Evolutionary conservation across 2,797 vertebrate genomes (phyloP), one percentile per base, ranked within the genome.

Genomic region (Chelon auratus): DNA sequence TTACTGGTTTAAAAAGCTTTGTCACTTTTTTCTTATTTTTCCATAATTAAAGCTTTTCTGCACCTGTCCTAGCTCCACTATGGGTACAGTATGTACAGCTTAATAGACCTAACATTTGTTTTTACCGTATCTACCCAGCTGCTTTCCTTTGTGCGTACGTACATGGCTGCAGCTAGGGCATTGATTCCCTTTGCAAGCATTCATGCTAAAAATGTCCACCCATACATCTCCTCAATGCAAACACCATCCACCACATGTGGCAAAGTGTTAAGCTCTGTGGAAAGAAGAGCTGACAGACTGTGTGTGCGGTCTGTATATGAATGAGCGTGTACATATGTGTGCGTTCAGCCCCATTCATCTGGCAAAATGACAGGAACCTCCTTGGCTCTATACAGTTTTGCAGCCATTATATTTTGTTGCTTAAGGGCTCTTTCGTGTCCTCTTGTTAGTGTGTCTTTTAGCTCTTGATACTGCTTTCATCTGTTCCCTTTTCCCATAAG

Each of bases 301-400:
- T 48, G 48, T 40, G 24, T 62, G 56, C 43, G 54, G 47, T 52
- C 8, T 5, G 24, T 61, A 36, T 53, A 7, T 52, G 17, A 33
- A 20, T 40, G 12, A 18, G 45, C 4, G 45, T 9, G n/a, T 20
- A 15, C n/a, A 37, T 72, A 20, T 5, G 11, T 10, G 42, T 72
- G 36, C 8, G 18, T 9, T 48, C 24, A 62, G 51, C 9, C 10
- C 50, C 51, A 59, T 53, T 60, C 39, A 66, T 72, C 50, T 81
- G 50, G 72, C 62, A 42, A 71, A 73, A 68, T 74, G 50, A 68
- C 77, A 76, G 40, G 55, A 78, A 69, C 71, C 60, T 74, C 33
- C 20, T 30, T 33, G 54, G 36, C 54, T 71, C 52, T 56, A 42
- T 47, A 73, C 48, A 56, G 40, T 69, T 82, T 58, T 72, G 57